Base-by-base conservation (phyloP, 35 echinoderm and acorn worm genomes). In the Heliocidaris tuberculata region DNA sequence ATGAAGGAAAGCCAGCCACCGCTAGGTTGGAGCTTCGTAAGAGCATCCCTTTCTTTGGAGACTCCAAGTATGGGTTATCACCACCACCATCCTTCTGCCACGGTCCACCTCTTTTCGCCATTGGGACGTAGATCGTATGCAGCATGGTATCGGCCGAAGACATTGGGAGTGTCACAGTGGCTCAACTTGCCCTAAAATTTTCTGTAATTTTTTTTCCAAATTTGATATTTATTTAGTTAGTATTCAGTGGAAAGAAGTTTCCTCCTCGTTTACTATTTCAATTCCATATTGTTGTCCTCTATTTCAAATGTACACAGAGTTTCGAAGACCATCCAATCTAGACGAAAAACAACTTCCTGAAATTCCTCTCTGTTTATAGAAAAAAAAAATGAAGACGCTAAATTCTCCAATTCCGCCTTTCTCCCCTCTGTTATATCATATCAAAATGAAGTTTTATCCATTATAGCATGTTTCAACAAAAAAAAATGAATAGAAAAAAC, bases 1-100 rank as follows among this genome's bases (percentile, higher is more conserved):
- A 50, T 1, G 48, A 30, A 24, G 42, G 42, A 13, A 92, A 56
- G 9, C 90, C 90, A 11, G 90, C 90, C 19, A 56, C 50, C 31
- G 90, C 50, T 56, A 92, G 29, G 48, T 56, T 92, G 47, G 90
- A 92, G 50, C 50, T 92, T 48, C 90, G 90, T 54, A 92, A 92
- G 31, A 56, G 50, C 90, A 88, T 88, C 86, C 31, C 30, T 48
- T 88, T 24, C 27, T 35, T 88, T 88, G 6, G 5, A 32, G 11
- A 31, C 30, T 88, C 86, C 86, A 88, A 27, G 60, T 70, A 70
- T 21, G 60, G 60, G 60, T 17, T 70, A 6, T 70, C 60, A 27
- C 24, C 24, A 70, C 13, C 60, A 70, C 60, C 60, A 27, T 70
- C 60, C 60, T 70, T 2, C 24, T 27, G 16, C 13, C 60, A 70